Evolutionary conservation across 92 coral and sea anemone genomes (phyloP).

Genomic region (Pocillopora grandis): DNA sequence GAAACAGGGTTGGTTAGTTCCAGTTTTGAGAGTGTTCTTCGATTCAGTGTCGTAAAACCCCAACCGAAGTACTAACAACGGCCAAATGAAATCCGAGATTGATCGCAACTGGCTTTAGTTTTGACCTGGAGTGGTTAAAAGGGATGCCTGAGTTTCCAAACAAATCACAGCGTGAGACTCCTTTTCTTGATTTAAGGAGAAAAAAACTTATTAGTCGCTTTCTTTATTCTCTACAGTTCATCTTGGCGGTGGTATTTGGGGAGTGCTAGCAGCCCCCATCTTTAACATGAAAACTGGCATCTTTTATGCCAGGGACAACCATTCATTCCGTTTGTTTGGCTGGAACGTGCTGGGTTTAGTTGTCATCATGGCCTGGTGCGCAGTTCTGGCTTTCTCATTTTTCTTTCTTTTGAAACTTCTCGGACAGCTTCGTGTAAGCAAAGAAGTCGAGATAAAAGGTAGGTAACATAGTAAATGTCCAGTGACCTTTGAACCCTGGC

Average conservation of each 20-base stretch:
- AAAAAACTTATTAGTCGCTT: too few species aligned
- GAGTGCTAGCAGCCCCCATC: slow-evolving; percentile 79
- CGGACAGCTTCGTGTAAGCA: slow-evolving; percentile 68
- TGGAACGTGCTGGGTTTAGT: slow-evolving; percentile 85
- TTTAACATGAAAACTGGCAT: slow-evolving; percentile 74
- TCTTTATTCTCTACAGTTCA: slow-evolving; percentile 54
- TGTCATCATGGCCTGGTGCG: slow-evolving; percentile 68
- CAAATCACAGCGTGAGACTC: too few species aligned
- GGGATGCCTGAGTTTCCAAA: too few species aligned
- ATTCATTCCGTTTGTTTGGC: slow-evolving; percentile 68
- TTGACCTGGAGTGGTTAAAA: too few species aligned
- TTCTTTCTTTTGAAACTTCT: slow-evolving; percentile 52
- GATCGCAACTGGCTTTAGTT: too few species aligned
- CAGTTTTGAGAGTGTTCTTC: too few species aligned
- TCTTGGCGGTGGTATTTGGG: slow-evolving; percentile 94
- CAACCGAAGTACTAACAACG: too few species aligned
- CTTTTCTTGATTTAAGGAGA: too few species aligned
- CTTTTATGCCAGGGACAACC: slow-evolving; percentile 57
- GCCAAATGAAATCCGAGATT: too few species aligned
- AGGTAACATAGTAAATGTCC: not conserved
- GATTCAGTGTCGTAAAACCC: too few species aligned
- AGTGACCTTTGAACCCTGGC: too few species aligned
- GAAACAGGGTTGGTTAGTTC: too few species aligned
- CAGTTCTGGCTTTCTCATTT: slow-evolving; percentile 49
- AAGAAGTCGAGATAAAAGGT: slow-evolving; percentile 88